These are phyloP conservation scores for Condylura cristata DNA, from an alignment of 2,113 vertebrate species.

Conservation along the genomic window DNA sequence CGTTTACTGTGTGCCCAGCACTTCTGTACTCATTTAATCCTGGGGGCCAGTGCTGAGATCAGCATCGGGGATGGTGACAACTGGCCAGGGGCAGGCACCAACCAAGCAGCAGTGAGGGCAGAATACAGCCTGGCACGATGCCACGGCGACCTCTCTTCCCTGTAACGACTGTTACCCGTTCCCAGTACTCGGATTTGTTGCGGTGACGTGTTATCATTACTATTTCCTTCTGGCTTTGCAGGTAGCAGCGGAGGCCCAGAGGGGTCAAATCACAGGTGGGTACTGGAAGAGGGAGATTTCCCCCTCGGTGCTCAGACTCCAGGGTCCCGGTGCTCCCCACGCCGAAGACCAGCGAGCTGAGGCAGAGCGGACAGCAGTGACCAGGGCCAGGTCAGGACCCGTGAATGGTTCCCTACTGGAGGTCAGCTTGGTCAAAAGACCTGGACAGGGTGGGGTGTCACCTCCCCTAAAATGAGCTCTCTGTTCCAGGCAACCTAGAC, in stretches of 20 bases:
- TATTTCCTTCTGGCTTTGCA: background rate
- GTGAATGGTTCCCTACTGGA: background rate
- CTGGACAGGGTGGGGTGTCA: background rate
- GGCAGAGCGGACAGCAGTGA: background rate
- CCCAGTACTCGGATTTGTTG: too few relatives aligned
- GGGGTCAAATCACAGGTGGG: background rate
- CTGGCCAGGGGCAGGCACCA: fast-evolving
- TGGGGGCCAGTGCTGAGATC: background rate
- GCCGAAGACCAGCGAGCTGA: background rate
- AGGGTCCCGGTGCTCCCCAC: background rate
- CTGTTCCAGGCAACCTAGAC: background rate
- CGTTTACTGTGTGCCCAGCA: fast-evolving
- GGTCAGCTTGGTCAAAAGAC: background rate
- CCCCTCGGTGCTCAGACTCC: background rate
- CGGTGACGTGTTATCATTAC: background rate
- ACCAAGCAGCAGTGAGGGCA: background rate
- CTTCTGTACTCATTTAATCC: background rate
- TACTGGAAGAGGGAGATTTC: background rate
- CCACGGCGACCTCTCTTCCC: too few relatives aligned
- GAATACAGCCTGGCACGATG: background rate
- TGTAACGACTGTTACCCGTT: too few relatives aligned
- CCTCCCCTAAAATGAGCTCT: background rate
- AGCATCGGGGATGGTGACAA: fast-evolving
- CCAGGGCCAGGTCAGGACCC: background rate
- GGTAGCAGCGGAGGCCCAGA: background rate